Evolutionary conservation across 2,888 invertebrate genomes (phyloP), one percentile per base, ranked within the genome.

Genomic region (Perizoma flavofasciatum): DNA sequence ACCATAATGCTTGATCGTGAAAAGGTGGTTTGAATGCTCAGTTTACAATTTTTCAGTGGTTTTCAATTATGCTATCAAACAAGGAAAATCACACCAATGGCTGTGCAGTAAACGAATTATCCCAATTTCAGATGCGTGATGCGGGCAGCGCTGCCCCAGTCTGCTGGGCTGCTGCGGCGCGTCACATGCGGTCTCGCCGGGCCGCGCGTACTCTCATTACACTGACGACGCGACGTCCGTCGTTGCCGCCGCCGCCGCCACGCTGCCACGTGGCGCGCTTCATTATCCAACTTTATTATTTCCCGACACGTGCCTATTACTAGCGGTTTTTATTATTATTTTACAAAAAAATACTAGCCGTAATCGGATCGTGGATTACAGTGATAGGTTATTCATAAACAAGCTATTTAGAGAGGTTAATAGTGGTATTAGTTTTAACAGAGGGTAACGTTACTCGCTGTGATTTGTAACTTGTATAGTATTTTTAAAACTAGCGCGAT

Each of bases 251-350:
- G 58, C 11, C 73, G 72, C 62, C 68, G 69, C 63, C 74, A 74
- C 72, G 65, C 59, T 71, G 83, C 59, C 89, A 88, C 88, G 85
- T 82, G 88, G n/a, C 51, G 63, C 81, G 53, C 73, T 83, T 88
- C 88, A 88, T 88, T 89, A 87, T 81, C 82, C 73, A 78, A 81
- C 86, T 83, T 88, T 89, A 89, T 89, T 89, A 89, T 89, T 87
- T 85, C 79, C 77, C 78, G 88, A 79, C 90, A 89, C 89, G 90
- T 83, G 89, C 65, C 87, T 73, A 85, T 87, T 86, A 78, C 80
- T 61, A 67, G 83, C 75, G 83, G 82, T 82, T 85, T 82, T 78
- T 75, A 77, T 78, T 81, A 74, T 78, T 66, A 67, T 69, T 69
- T 64, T 65, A 52, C 52, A 68, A 66, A 73, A 78, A 78, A 75